Evolutionary conservation across 2,113 vertebrate genomes (phyloP).

Genomic region (Hystrix cristata): DNA sequence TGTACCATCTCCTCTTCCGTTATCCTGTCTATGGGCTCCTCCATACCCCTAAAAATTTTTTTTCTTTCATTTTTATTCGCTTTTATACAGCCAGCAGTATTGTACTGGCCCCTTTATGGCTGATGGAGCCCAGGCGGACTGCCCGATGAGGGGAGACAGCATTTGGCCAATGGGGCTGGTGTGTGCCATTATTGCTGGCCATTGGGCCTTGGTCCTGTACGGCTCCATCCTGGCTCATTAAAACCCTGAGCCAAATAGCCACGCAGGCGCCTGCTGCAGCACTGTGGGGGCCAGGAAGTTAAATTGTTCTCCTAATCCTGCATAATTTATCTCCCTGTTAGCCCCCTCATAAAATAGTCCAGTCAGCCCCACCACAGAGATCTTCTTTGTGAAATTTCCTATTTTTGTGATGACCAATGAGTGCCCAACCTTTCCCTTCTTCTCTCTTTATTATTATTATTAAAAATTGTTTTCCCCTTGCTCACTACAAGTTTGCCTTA

Average conservation of each 20-base stretch:
- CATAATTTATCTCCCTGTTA: slow-evolving; percentile 81
- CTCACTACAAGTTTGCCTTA: slow-evolving; percentile 13
- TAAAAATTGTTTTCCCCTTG: slow-evolving; percentile 80
- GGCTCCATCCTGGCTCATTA: slow-evolving; percentile 77
- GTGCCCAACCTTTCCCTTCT: slow-evolving; percentile 54
- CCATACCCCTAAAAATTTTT: slow-evolving; percentile 31
- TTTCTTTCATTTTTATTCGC: slow-evolving; percentile 64
- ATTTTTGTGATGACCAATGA: slow-evolving; percentile 46
- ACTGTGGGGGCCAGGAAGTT: slow-evolving; percentile 70
- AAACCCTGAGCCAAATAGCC: slow-evolving; percentile 67
- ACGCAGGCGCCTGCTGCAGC: slow-evolving; percentile 54
- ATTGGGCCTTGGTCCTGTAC: slow-evolving; percentile 68
- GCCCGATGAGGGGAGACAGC: slow-evolving; percentile 66
- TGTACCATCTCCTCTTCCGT: slow-evolving; percentile 53
- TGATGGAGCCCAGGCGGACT: slow-evolving; percentile 53
- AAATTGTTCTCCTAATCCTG: slow-evolving; percentile 78
- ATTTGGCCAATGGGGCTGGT: slow-evolving; percentile 79
- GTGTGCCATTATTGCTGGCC: slow-evolving; percentile 72
- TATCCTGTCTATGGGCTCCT: not conserved
- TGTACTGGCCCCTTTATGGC: slow-evolving; percentile 71
- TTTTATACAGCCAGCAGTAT: slow-evolving; percentile 68
- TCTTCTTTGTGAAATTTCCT: slow-evolving; percentile 67
- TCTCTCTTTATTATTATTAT: slow-evolving; percentile 72
- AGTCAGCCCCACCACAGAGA: slow-evolving; percentile 55
- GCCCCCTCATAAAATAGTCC: slow-evolving; percentile 68